Percentiles rank a stretch among this genome's conserved stretches.
Evolutionary conservation across 2,113 vertebrate genomes (phyloP).

Genomic region (Saguinus midas): DNA sequence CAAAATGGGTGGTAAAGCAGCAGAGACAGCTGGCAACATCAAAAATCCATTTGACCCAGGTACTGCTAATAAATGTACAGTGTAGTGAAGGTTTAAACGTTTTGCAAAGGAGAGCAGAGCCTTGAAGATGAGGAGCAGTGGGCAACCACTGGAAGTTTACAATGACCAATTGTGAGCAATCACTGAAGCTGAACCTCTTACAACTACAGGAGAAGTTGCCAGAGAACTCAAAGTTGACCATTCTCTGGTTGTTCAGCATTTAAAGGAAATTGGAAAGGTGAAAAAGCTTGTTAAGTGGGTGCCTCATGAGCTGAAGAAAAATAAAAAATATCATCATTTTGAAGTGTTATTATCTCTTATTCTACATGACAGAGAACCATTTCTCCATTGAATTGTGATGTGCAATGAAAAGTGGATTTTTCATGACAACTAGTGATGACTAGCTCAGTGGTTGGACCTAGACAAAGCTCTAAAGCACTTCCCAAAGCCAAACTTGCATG

Average conservation of each 20-base stretch:
- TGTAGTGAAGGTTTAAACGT: too few species aligned
- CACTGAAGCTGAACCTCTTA: neutral
- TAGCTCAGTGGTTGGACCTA: neutral
- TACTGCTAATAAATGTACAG: too few species aligned
- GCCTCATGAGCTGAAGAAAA: neutral
- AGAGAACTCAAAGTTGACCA: neutral
- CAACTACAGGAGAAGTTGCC: neutral
- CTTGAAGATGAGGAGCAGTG: neutral
- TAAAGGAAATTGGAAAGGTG: too few species aligned
- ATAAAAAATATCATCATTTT: neutral
- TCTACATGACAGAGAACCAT: neutral
- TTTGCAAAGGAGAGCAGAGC: too few species aligned
- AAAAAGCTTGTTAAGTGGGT: too few species aligned
- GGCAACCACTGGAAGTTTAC: neutral
- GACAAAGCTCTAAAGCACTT: neutral
- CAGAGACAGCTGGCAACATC: neutral
- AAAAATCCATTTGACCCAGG: neutral
- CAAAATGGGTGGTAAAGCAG: neutral
- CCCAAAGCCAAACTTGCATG: neutral
- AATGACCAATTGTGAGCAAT: neutral
- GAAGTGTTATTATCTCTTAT: neutral
- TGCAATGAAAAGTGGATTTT: neutral
- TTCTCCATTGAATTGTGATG: neutral
- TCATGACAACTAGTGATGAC: neutral
- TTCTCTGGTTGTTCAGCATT: too few species aligned